phyloP scores from a whole-genome alignment of 2,113 vertebrate genomes.

The Saguinus imperator region DNA sequence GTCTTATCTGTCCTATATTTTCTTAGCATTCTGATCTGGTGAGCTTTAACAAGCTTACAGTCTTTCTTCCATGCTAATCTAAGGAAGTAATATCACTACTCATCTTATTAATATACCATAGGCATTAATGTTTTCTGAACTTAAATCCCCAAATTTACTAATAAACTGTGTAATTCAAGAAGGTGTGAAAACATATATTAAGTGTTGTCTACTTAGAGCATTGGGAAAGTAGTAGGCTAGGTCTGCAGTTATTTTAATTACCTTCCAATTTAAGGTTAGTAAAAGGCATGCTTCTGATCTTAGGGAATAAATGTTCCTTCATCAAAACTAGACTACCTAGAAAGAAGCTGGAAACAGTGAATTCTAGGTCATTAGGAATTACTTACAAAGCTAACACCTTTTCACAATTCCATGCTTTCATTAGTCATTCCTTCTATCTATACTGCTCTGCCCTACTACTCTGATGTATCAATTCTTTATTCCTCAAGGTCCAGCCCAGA shows the following conservation, averaged over 20 bases:
- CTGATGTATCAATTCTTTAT: neutral
- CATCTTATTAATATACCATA: neutral
- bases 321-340: neutral
- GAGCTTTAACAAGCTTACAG: neutral
- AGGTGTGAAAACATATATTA: neutral
- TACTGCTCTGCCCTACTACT: neutral
- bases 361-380: neutral
- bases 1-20: neutral
- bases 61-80: neutral
- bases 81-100: neutral
- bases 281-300: neutral
- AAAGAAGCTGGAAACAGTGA: neutral
- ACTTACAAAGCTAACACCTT: neutral
- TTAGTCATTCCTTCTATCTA: neutral
- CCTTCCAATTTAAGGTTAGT: neutral
- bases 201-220: neutral
- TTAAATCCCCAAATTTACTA: neutral
- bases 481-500: neutral
- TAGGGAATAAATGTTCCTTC: neutral
- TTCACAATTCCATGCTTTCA: neutral
- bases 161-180: neutral
- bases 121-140: neutral
- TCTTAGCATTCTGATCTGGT: neutral
- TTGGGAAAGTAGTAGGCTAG: neutral
- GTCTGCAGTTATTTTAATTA: neutral